Conservation (phyloP, 2,113 vertebrate species). For the Ammodytes marinus region DNA sequence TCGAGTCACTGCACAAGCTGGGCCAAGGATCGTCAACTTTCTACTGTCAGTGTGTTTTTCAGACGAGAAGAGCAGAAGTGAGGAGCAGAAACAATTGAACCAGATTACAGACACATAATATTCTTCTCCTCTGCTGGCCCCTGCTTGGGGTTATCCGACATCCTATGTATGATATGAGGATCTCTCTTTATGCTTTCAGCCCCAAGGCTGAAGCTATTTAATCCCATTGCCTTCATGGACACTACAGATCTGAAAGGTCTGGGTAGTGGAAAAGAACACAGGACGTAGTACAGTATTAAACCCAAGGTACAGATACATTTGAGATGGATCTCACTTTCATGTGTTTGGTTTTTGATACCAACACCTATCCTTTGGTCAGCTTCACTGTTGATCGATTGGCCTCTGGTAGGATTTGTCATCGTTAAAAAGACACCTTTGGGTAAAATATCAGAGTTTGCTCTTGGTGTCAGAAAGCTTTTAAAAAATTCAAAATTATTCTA, state of each 20-base stretch:
- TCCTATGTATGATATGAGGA: conserved; percentile 38
- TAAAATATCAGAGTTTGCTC: conserved; percentile 24
- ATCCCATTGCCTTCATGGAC: conserved; percentile 38
- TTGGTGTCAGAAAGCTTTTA: conserved; percentile 4
- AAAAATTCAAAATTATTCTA: conserved; percentile 4
- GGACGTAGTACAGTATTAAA: conserved; percentile 57
- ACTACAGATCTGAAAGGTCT: conserved; percentile 40
- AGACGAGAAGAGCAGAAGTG: conserved; percentile 23
- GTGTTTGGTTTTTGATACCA: conserved; percentile 44
- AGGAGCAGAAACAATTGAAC: conserved; percentile 24
- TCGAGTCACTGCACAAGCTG: conserved; percentile 52
- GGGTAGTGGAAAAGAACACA: conserved; percentile 30
- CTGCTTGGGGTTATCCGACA: conserved; percentile 16
- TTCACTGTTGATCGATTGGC: conserved; percentile 20
- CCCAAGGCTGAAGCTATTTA: conserved; percentile 68
- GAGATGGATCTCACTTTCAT: conserved; percentile 39
- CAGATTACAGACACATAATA: conserved; percentile 18
- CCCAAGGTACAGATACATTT: conserved; percentile 66
- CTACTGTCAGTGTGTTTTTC: conserved; percentile 27
- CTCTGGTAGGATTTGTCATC: not conserved
- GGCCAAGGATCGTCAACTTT: conserved; percentile 49
- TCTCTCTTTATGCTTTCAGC: conserved; percentile 44
- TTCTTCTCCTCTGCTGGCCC: conserved; percentile 38
- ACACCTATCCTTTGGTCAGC: conserved; percentile 18
- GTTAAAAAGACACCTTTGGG: not conserved